Conservation (phyloP, 2,797 vertebrate genomes). For the Lerista edwardsae region DNA sequence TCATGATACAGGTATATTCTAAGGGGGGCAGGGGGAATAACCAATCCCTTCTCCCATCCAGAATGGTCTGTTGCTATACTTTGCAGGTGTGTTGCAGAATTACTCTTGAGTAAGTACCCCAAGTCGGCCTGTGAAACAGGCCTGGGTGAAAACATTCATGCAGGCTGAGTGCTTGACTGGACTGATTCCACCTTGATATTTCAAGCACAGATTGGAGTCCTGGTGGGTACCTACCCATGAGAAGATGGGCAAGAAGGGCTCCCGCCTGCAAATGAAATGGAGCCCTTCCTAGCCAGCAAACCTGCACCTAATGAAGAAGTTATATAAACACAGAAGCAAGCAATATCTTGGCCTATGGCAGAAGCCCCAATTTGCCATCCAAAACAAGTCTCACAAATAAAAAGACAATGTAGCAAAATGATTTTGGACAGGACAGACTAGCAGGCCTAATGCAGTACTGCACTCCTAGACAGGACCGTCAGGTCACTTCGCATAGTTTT, state of each 20-base stretch:
- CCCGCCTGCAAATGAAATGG: background rate
- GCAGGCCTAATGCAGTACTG: conserved; percentile 13
- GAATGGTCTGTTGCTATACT: background rate
- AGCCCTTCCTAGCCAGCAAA: background rate
- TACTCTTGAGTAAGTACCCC: background rate
- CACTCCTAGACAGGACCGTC: conserved; percentile 46
- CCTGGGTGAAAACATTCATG: too few relatives aligned
- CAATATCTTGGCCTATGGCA: conserved; percentile 1
- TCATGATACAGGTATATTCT: too few relatives aligned
- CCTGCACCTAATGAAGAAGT: background rate
- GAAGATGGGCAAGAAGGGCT: background rate
- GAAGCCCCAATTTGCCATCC: background rate
- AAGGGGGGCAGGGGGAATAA: background rate
- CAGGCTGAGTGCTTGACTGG: too few relatives aligned
- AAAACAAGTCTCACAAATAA: background rate
- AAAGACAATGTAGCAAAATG: conserved; percentile 35
- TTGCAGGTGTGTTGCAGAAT: background rate
- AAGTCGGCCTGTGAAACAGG: background rate
- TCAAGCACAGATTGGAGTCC: background rate
- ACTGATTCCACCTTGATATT: background rate
- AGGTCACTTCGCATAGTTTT: conserved; percentile 31
- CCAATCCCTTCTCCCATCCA: background rate
- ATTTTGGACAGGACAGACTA: conserved; percentile 27
- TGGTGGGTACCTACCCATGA: background rate
- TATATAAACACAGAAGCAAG: background rate